Conservation (phyloP, 2,113 vertebrate genomes). For the Steatornis caripensis region DNA sequence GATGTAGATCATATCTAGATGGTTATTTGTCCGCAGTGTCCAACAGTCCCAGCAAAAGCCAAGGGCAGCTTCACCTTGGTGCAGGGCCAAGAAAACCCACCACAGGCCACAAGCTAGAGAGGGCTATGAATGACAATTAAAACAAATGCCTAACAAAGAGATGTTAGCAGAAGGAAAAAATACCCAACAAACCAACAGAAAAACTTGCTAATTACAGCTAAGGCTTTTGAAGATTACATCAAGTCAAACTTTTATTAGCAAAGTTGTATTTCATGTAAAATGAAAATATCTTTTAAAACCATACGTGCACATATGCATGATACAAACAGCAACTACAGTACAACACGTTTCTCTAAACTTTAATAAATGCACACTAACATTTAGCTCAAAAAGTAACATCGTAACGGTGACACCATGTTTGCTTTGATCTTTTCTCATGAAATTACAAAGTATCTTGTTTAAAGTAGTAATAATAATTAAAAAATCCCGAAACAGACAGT, state of each 20-base stretch:
- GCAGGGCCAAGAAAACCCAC: neutral
- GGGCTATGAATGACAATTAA: neutral
- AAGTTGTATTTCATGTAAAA: constrained; percentile 73
- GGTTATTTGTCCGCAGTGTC: accelerated
- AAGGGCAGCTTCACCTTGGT: neutral
- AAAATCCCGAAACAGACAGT: neutral
- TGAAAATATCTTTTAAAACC: constrained; percentile 70
- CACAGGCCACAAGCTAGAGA: neutral
- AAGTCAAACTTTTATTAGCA: constrained; percentile 79
- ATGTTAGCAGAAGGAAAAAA: accelerated
- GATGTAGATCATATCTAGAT: neutral
- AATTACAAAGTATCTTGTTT: neutral
- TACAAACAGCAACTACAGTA: constrained; percentile 75
- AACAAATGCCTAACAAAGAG: neutral
- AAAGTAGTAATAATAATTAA: neutral
- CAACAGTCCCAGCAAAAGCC: neutral
- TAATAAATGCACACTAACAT: constrained; percentile 57
- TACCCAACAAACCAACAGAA: neutral
- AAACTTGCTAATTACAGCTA: neutral
- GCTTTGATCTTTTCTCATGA: constrained; percentile 32
- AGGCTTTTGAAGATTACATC: constrained; percentile 54
- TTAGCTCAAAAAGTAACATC: constrained; percentile 45
- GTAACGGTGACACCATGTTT: constrained; percentile 28
- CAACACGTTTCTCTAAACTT: constrained; percentile 66
- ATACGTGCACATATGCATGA: constrained; percentile 65